Evolutionary conservation across 1,140 invertebrate genomes (phyloP), one percentile per base, ranked within the genome.

Genomic region (Dermatophagoides farinae): DNA sequence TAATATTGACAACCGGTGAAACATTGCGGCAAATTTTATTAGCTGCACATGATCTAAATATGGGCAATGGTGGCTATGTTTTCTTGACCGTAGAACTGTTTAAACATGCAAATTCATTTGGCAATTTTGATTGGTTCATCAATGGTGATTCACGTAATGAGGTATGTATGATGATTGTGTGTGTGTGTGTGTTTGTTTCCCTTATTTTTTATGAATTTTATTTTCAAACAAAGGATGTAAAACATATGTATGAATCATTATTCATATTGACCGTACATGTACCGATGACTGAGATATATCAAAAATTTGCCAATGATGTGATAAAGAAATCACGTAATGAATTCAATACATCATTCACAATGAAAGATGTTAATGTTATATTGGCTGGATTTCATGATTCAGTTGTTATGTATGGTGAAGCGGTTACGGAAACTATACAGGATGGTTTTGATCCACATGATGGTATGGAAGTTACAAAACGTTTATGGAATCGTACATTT

Each of bases 361-460:
- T 16, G 2, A 57, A 62, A 38, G 49, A 63, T 31, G 61, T 73
- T 59, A 75, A 74, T 53, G 75, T 75, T 71, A 91, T 93, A 66
- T 85, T 92, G 61, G 88, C 86, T 0, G 88, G 88, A 0, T 93
- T 95, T 69, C 92, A 93, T 68, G 90, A 95, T 67, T 88, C 89
- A 0, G 87, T 95, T 10, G 83, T 88, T 64, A 74, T 96, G n/a
- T 78, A 95, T 64, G 88, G 88, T 0, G 84, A 90, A 77, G 88
- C 88, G 0, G 67, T 95, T 47, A 90, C 90, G 6, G 57, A 63
- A 44, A 38, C 49, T 10, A 40, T 60, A n/a, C 1, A 1, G 18
- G 10, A 23, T 22, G 47, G 47, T n/a, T 10, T 16, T 16, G 25
- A 60, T 44, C 59, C 59, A 25, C 1, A 2, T 10, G 59, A 60